These are phyloP conservation scores for Noturus placidus DNA, from an alignment of 2,113 vertebrate species.

Conservation along the genomic window DNA sequence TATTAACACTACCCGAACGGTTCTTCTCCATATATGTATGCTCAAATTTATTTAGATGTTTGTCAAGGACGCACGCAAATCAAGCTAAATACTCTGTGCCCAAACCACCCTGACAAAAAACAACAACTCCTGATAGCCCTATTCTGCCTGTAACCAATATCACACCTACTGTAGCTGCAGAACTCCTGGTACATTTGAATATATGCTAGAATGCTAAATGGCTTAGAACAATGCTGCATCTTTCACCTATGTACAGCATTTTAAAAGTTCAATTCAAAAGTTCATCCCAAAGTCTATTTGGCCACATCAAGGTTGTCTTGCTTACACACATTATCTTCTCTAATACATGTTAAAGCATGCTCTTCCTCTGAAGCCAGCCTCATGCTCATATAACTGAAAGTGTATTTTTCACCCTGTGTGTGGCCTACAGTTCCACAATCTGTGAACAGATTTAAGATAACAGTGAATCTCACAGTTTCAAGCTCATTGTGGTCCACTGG, in stretches of 20 bases:
- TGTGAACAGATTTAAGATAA: neutral
- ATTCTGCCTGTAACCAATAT: neutral
- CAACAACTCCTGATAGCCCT: neutral
- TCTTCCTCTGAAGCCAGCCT: neutral
- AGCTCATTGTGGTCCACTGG: neutral
- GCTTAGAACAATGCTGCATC: neutral
- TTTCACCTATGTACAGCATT: neutral
- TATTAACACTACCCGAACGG: no score
- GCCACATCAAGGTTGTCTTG: neutral
- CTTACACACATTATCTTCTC: neutral
- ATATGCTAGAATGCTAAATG: neutral
- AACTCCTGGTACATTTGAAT: neutral
- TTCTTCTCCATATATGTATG: neutral
- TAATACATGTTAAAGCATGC: neutral
- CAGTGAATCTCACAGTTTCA: neutral
- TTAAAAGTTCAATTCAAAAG: neutral
- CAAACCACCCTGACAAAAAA: neutral
- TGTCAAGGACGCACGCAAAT: neutral
- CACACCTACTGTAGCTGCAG: neutral
- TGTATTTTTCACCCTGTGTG: neutral
- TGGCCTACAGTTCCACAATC: neutral
- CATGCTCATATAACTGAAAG: neutral
- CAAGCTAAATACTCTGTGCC: neutral
- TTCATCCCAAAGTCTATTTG: constrained; percentile 16
- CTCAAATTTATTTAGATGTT: neutral